Base-by-base conservation (phyloP, 2,797 vertebrate species). In the Etheostoma perlongum region DNA sequence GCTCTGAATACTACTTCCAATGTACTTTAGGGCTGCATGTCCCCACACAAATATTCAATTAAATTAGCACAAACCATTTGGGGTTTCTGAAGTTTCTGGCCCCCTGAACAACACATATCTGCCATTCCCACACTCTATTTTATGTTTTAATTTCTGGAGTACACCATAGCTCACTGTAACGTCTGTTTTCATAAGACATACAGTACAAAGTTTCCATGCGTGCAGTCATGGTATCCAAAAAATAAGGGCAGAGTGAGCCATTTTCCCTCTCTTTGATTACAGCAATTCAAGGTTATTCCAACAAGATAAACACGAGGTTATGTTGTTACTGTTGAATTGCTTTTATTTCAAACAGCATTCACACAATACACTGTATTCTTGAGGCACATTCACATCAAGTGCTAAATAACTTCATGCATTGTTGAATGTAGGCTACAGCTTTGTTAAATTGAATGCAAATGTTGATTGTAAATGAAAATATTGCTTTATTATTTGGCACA, bases 401-500 rank as follows among this genome's bases (percentile, higher is more conserved):
- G 91, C 90, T 92, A 92, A 90, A 94, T 91, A 94, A 85, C 83
- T 78, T 88, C 95, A 95, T 95, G 95, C 95, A 95, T 86, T 89
- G 83, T 84, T 46, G 70, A 90, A 91, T 90, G 84, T 84, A 53
- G 69, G 87, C 87, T 92, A 93, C 88, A 90, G 81, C 83, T 85
- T 85, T 52, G 81, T 92, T 77, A 80, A 88, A 79, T 87, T 60
- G 74, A 94, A 92, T 90, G 86, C 88, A 85, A 86, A 93, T 89
- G 85, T 74, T 92, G 88, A 93, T 86, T 89, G 78, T 85, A 94
- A 94, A 95, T 95, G 91, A 94, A 91, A 93, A 93, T 95, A 95
- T 95, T 96, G 95, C 95, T 95, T 94, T 36, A 76, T 89, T 90
- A 91, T 95, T 95, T 95, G 95, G 94, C 95, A 95, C 95, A 89